phyloP scores from a whole-genome alignment of 2,888 invertebrate species.

The Amphipoea lucens region DNA sequence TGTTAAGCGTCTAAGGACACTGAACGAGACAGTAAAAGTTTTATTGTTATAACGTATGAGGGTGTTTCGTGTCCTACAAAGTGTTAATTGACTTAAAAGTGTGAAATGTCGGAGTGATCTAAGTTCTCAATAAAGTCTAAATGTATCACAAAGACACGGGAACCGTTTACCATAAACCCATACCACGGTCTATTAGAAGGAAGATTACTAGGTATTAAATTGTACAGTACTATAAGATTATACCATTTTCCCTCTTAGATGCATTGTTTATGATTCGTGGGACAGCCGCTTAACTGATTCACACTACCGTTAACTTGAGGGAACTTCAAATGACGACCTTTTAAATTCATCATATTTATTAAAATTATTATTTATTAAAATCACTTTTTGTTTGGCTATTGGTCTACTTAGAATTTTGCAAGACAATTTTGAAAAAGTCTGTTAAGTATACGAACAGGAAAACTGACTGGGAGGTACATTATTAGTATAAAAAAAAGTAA shows the following conservation, averaged over 20 bases:
- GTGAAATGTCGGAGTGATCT: neutral
- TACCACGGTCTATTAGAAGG: conserved; percentile 52
- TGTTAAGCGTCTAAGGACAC: too few relatives aligned
- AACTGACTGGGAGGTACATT: neutral
- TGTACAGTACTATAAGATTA: conserved; percentile 65
- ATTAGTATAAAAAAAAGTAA: neutral
- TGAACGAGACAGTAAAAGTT: too few relatives aligned
- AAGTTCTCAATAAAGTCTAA: conserved; percentile 22
- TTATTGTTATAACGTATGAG: too few relatives aligned
- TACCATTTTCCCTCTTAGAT: conserved; percentile 66
- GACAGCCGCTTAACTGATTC: conserved; percentile 67
- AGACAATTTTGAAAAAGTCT: conserved; percentile 3
- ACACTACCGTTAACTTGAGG: conserved; percentile 69
- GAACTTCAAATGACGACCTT: conserved; percentile 56
- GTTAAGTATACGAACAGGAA: neutral
- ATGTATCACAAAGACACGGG: conserved; percentile 26
- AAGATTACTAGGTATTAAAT: conserved; percentile 68
- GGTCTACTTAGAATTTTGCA: neutral
- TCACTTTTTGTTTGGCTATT: neutral
- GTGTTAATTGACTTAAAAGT: neutral
- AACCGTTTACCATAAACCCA: conserved; percentile 33
- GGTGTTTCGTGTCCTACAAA: too few relatives aligned
- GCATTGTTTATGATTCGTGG: conserved; percentile 76
- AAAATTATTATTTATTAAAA: neutral
- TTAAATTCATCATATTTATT: conserved; percentile 25